Percentiles rank a stretch among this genome's conserved stretches.
These are phyloP conservation scores for Pantherophis alleghaniensis DNA, from an alignment of 2,797 vertebrate species.

Conservation along the genomic window DNA sequence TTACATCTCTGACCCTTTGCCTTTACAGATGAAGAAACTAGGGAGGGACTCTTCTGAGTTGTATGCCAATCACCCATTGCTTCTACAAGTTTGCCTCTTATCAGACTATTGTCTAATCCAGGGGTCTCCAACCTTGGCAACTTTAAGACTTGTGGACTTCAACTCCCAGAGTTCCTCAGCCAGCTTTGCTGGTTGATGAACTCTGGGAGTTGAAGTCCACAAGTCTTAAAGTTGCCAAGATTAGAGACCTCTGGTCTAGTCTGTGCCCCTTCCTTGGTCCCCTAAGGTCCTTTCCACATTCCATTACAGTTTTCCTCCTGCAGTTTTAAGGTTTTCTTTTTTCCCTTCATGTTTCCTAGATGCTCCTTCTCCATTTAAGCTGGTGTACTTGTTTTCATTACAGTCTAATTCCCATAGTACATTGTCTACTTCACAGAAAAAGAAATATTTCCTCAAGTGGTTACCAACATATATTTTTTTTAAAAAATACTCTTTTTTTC, in stretches of 20 bases:
- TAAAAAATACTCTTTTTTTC: neutral
- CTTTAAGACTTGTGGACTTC: no score
- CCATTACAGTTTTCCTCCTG: neutral
- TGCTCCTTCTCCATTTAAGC: neutral
- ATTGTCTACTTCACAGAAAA: neutral
- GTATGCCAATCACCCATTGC: neutral
- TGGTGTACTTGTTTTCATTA: neutral
- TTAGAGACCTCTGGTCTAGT: neutral
- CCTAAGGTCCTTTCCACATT: neutral
- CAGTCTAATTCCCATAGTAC: neutral
- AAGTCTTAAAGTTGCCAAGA: no score
- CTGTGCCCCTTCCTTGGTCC: neutral
- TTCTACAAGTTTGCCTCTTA: neutral
- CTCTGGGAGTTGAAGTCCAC: no score
- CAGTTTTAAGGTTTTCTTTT: neutral
- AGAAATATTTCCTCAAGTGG: neutral
- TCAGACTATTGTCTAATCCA: neutral
- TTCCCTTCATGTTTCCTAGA: neutral
- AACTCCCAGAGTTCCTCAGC: no score
- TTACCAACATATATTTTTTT: neutral
- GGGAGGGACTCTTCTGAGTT: neutral
- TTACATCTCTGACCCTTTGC: neutral
- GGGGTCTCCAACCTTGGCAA: no score
- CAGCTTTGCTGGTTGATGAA: no score
- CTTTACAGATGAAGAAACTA: neutral